Conservation (phyloP, 2,113 vertebrate species). For the Campylorhamphus procurvoides region DNA sequence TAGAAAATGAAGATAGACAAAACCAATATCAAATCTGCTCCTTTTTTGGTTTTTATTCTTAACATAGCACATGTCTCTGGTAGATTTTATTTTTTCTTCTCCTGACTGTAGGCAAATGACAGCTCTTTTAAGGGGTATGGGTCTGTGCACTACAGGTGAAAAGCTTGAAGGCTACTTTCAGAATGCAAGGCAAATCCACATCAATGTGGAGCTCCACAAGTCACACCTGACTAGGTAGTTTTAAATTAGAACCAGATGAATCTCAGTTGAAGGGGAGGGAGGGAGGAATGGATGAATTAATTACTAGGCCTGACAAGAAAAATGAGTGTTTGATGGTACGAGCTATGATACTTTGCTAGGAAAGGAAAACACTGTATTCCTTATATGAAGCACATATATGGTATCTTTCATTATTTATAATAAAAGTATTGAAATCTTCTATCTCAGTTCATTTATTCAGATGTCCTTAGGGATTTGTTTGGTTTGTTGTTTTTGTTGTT, state of each 20-base stretch:
- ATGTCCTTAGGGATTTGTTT: slow-evolving; percentile 59
- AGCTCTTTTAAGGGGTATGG: background rate
- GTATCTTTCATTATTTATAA: slow-evolving; percentile 83
- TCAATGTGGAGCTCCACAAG: slow-evolving; percentile 3
- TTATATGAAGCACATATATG: slow-evolving; percentile 77
- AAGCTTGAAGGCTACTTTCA: slow-evolving; percentile 16
- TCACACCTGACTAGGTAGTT: slow-evolving; percentile 54
- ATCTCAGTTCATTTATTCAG: slow-evolving; percentile 79
- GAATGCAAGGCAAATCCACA: slow-evolving; percentile 4
- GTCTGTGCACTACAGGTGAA: background rate
- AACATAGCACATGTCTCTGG: background rate
- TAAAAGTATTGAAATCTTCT: slow-evolving; percentile 75
- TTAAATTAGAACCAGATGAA: slow-evolving; percentile 63
- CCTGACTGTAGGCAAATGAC: background rate
- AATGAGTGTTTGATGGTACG: slow-evolving; percentile 77
- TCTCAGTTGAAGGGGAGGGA: slow-evolving; percentile 7
- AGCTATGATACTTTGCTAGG: slow-evolving; percentile 52
- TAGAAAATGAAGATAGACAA: background rate
- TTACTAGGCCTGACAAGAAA: slow-evolving; percentile 51
- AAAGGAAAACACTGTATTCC: slow-evolving; percentile 82
- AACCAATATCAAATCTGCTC: background rate
- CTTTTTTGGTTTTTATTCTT: background rate
- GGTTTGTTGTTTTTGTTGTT: background rate
- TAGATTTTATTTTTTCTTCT: background rate
- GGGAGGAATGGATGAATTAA: background rate